These are phyloP conservation scores for Himalopsyche kuldschensis DNA, from an alignment of 2,888 invertebrate species.

Conservation along the genomic window DNA sequence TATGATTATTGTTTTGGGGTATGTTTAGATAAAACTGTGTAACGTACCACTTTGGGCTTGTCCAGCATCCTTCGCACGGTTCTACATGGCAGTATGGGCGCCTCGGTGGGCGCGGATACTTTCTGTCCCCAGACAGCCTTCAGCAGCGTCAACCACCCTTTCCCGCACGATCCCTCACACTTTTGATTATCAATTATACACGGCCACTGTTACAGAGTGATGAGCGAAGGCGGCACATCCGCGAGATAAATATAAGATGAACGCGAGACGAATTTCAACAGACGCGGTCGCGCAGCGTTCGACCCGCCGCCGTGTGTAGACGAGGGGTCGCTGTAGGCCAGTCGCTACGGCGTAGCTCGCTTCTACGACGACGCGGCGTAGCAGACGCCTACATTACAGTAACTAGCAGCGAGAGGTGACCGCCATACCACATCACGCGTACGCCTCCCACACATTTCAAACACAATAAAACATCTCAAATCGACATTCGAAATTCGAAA, in stretches of 20 bases:
- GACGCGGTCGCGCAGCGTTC: constrained; percentile 1
- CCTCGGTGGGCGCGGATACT: constrained; percentile 16
- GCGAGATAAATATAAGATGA: not conserved
- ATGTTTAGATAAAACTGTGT: not conserved
- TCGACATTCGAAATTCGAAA: not conserved
- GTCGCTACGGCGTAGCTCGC: not conserved
- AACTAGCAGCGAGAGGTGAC: not conserved
- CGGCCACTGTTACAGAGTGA: not conserved
- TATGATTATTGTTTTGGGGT: not conserved
- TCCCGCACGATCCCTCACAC: constrained; percentile 28
- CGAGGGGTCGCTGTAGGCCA: constrained; percentile 11
- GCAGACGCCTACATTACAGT: not conserved
- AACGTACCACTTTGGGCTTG: constrained; percentile 38
- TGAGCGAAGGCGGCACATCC: not conserved
- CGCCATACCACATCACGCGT: not conserved
- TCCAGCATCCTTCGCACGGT: constrained; percentile 36
- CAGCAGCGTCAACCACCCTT: constrained; percentile 29
- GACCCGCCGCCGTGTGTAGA: constrained; percentile 3
- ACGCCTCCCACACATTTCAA: not conserved
- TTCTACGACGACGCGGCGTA: not conserved
- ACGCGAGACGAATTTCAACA: constrained; percentile 1
- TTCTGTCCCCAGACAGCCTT: constrained; percentile 25
- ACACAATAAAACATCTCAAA: not conserved
- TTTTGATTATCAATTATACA: constrained; percentile 28
- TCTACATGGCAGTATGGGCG: constrained; percentile 33